These are phyloP conservation scores for Phycodurus eques DNA, from an alignment of 2,113 vertebrate genomes.

Conservation along the genomic window DNA sequence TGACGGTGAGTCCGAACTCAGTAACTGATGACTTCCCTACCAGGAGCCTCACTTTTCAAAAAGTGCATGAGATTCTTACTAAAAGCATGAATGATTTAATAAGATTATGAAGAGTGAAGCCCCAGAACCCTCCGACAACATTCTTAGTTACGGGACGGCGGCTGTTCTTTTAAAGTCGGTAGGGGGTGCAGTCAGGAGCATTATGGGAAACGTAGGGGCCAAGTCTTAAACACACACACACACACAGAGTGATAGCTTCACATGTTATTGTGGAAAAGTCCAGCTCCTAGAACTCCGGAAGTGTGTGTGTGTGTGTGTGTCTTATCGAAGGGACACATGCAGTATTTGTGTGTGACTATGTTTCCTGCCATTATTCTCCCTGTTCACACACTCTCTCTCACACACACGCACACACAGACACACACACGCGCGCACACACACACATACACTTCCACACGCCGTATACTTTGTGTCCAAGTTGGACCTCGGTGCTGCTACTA, in stretches of 20 bases:
- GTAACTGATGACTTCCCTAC: no score
- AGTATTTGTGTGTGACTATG: slow-evolving; percentile 30
- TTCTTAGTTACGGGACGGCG: not conserved
- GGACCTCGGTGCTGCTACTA: not conserved
- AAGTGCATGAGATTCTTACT: no score
- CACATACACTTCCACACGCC: slow-evolving; percentile 25
- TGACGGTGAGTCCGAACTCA: slow-evolving; percentile 31
- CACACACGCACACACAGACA: slow-evolving; percentile 45
- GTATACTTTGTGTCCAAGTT: no score
- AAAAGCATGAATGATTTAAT: no score
- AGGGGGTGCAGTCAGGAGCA: not conserved
- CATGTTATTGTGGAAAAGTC: no score
- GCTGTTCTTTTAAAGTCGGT: not conserved
- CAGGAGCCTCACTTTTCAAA: no score
- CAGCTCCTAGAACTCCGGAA: not conserved
- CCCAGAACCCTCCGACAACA: not conserved
- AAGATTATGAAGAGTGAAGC: no score
- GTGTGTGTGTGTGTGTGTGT: slow-evolving; percentile 1
- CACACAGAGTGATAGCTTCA: not conserved
- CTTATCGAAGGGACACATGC: slow-evolving; percentile 49
- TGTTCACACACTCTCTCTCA: not conserved
- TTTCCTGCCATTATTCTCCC: slow-evolving; percentile 53
- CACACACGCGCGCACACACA: slow-evolving; percentile 33
- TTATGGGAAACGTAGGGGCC: not conserved
- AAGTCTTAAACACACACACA: not conserved